A percentile compares a stretch with the other conserved stretches of the same genome.
These are phyloP conservation scores for Poecilobothrus nobilitatus DNA, from an alignment of 2,888 invertebrate species.

Conservation along the genomic window DNA sequence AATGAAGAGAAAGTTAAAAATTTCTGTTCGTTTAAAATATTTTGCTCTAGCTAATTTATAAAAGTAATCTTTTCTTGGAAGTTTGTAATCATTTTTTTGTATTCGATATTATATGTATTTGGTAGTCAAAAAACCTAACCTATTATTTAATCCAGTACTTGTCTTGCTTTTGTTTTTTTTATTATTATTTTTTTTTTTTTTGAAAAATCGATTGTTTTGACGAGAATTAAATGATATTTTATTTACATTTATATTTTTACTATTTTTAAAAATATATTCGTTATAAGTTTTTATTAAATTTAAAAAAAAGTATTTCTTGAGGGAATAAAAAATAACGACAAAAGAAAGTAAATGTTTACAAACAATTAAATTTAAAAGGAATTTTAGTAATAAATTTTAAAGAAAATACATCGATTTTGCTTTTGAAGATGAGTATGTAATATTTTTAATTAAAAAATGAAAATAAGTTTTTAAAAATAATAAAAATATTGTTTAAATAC, in stretches of 20 bases:
- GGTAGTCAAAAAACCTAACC: no score
- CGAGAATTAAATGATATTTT: background rate
- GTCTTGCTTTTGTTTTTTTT: no score
- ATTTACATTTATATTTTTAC: background rate
- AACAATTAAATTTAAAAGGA: background rate
- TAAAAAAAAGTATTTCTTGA: no score
- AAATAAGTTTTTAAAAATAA: no score
- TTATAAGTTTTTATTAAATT: background rate
- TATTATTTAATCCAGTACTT: no score
- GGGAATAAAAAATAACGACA: background rate
- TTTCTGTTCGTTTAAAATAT: no score
- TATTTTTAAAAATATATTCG: background rate
- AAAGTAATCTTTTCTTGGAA: no score
- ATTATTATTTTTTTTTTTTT: background rate
- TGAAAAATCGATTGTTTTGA: constrained; percentile 3
- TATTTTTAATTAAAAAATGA: background rate
- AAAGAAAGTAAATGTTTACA: background rate
- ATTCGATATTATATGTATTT: no score
- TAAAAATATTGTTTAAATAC: no score
- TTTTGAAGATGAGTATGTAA: background rate
- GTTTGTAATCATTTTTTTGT: no score
- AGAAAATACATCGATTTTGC: background rate
- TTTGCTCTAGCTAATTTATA: no score
- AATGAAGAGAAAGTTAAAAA: no score
- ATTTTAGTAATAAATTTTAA: background rate